Percentiles rank a stretch among this genome's conserved stretches.
These are phyloP conservation scores for Plagodis dolabraria DNA, from an alignment of 2,888 invertebrate species.

Conservation along the genomic window DNA sequence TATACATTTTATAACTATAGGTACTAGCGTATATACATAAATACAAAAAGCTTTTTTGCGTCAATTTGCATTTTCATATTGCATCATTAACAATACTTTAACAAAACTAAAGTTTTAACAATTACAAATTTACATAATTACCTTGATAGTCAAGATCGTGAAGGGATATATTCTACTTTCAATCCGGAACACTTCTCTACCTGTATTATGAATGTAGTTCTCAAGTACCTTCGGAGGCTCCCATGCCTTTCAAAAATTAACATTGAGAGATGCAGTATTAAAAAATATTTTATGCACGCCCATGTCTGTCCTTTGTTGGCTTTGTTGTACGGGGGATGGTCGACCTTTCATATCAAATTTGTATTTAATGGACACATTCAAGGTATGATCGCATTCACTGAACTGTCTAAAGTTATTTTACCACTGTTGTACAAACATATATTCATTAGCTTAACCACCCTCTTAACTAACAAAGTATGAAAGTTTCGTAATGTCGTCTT, in stretches of 20 bases:
- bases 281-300: slow-evolving; percentile 14
- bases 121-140: slow-evolving; percentile 12
- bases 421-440: background rate
- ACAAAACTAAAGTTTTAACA: background rate
- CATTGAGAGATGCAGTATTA: slow-evolving; percentile 26
- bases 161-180: slow-evolving; percentile 24
- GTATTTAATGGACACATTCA: background rate
- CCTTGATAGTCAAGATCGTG: slow-evolving; percentile 20
- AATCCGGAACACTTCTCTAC: slow-evolving; percentile 22
- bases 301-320: slow-evolving; percentile 14
- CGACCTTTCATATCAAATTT: slow-evolving; percentile 3
- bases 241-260: slow-evolving; percentile 22
- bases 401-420: too few species aligned
- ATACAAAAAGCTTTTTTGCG: too few species aligned
- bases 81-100: too few species aligned
- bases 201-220: background rate
- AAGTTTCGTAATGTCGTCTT: too few species aligned
- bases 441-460: too few species aligned
- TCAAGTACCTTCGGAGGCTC: background rate
- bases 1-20: too few species aligned
- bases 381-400: too few species aligned
- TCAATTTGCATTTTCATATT: too few species aligned
- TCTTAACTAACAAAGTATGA: too few species aligned
- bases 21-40: too few species aligned
- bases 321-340: background rate